Evolutionary conservation across 1,140 invertebrate genomes (phyloP).

Genomic region (Euwallacea similis): DNA sequence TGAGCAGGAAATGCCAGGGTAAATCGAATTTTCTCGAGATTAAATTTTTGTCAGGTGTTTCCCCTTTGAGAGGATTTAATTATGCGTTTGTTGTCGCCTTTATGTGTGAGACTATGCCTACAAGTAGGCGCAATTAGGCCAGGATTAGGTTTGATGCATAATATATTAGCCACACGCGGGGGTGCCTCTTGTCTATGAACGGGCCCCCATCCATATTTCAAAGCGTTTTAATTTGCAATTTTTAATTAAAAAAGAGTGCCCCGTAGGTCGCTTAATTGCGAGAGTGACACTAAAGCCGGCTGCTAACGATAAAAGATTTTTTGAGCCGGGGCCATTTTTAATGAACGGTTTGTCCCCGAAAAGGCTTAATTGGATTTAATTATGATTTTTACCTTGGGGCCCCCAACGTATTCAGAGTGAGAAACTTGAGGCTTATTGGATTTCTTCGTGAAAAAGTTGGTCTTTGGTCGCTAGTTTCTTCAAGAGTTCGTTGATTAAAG

Average conservation of each 20-base stretch:
- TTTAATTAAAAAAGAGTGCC: slow-evolving; percentile 19
- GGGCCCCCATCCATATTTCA: neutral
- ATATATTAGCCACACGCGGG: neutral
- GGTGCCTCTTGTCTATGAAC: neutral
- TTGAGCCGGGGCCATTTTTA: slow-evolving; percentile 11
- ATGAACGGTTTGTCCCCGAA: slow-evolving; percentile 24
- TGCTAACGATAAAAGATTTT: slow-evolving; percentile 9
- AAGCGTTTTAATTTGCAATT: slow-evolving; percentile 16
- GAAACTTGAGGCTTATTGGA: slow-evolving; percentile 7
- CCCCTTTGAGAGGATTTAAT: neutral
- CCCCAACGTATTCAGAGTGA: neutral
- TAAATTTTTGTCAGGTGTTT: slow-evolving; percentile 4
- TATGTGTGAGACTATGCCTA: too few species aligned
- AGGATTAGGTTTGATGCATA: too few species aligned
- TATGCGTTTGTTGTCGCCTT: neutral
- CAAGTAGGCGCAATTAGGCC: too few species aligned
- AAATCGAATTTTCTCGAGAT: slow-evolving; percentile 1
- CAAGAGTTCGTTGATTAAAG: neutral
- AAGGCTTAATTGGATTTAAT: slow-evolving; percentile 27
- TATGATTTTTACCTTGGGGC: slow-evolving; percentile 15
- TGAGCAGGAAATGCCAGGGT: neutral
- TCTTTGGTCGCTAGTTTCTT: neutral
- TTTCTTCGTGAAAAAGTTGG: neutral
- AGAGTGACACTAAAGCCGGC: slow-evolving; percentile 15
- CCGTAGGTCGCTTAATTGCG: slow-evolving; percentile 12